Conservation (phyloP, 2,888 invertebrate species). For the Himalopsyche kuldschensis region DNA sequence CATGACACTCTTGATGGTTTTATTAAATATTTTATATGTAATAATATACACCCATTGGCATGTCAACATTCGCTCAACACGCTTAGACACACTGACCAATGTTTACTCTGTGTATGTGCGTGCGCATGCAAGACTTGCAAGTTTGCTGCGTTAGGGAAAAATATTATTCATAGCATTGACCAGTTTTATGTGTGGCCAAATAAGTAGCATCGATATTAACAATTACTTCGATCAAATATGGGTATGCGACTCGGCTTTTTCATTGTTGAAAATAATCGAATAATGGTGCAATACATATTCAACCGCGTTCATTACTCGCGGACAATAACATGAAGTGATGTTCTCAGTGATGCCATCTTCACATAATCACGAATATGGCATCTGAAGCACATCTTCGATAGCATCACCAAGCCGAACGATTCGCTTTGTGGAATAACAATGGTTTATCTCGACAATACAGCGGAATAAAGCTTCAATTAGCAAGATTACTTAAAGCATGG, state of each 20-base stretch:
- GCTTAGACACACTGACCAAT: too few species aligned
- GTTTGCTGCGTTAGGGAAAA: too few species aligned
- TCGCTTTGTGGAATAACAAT: not conserved
- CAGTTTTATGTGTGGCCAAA: too few species aligned
- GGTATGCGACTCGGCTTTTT: not conserved
- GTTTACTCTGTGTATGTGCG: too few species aligned
- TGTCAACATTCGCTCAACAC: too few species aligned
- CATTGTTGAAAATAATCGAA: not conserved
- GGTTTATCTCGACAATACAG: not conserved
- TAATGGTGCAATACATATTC: not conserved
- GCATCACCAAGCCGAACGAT: not conserved
- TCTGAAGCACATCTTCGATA: not conserved
- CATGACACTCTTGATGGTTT: too few species aligned
- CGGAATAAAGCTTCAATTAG: conserved; percentile 1
- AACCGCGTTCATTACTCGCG: not conserved
- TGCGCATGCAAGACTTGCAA: too few species aligned
- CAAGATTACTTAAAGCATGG: not conserved
- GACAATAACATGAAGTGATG: not conserved
- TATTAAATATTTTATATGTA: too few species aligned
- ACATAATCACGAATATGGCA: not conserved
- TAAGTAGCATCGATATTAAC: not conserved
- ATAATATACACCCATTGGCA: too few species aligned
- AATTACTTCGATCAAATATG: not conserved
- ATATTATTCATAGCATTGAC: too few species aligned
- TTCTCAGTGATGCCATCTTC: not conserved